Conservation (phyloP, 2,797 vertebrate genomes). For the Agapornis canus region DNA sequence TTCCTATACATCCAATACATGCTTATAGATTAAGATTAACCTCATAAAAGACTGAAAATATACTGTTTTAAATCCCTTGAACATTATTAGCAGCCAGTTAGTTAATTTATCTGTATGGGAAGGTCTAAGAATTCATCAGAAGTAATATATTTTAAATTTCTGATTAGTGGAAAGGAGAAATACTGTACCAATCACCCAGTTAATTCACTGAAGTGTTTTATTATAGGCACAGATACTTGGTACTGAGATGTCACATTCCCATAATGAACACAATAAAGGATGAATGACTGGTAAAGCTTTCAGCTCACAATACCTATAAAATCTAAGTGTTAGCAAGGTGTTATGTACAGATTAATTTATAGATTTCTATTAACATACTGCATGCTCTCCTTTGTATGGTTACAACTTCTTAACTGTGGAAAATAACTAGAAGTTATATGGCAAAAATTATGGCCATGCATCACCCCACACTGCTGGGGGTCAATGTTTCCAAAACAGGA, state of each 20-base stretch:
- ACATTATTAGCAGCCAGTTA: slow-evolving; percentile 57
- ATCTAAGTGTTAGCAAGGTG: slow-evolving; percentile 61
- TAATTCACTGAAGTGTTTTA: slow-evolving; percentile 70
- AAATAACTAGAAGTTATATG: not conserved
- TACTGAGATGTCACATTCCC: slow-evolving; percentile 53
- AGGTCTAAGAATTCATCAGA: slow-evolving; percentile 56
- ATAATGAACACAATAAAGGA: slow-evolving; percentile 73
- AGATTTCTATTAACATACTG: slow-evolving; percentile 57
- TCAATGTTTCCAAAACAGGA: not conserved
- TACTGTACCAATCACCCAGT: slow-evolving; percentile 51
- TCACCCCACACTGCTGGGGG: not conserved
- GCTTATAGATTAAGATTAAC: slow-evolving; percentile 21
- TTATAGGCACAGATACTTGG: slow-evolving; percentile 57
- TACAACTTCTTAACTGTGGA: slow-evolving; percentile 14
- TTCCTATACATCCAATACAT: not conserved
- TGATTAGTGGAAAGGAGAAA: slow-evolving; percentile 65
- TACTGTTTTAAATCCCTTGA: slow-evolving; percentile 37
- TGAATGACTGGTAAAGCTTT: slow-evolving; percentile 63
- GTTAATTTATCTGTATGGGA: slow-evolving; percentile 56
- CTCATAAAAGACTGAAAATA: slow-evolving; percentile 39
- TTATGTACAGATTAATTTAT: slow-evolving; percentile 71
- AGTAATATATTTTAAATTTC: slow-evolving; percentile 52
- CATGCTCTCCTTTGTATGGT: slow-evolving; percentile 4
- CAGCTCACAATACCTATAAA: slow-evolving; percentile 65
- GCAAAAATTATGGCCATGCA: not conserved